phyloP scores from a whole-genome alignment of 2,797 vertebrate species.

The Eidolon dupreanum region DNA sequence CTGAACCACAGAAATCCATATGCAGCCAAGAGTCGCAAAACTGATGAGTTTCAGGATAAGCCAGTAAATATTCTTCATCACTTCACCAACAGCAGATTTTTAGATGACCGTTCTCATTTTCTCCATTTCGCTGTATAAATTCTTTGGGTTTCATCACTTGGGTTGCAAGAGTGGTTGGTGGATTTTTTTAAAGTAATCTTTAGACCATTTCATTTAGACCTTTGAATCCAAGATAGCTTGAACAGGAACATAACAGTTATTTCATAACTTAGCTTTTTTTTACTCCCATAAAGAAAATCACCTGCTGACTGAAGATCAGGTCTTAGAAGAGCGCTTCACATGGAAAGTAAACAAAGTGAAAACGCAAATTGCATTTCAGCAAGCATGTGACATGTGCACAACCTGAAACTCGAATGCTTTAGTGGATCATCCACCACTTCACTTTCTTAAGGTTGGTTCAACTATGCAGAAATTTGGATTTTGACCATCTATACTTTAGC shows the following conservation, averaged over 20 bases:
- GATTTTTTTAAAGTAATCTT: background rate
- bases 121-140: constrained; percentile 39
- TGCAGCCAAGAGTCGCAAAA: constrained; percentile 43
- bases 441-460: background rate
- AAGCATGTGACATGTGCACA: background rate
- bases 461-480: background rate
- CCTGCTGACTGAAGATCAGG: constrained; percentile 53
- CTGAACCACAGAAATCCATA: constrained; percentile 78
- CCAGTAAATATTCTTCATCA: constrained; percentile 73
- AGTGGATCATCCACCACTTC: background rate
- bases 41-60: background rate
- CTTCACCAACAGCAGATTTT: constrained; percentile 19
- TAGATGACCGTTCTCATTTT: constrained; percentile 2
- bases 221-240: constrained; percentile 55
- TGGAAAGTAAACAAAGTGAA: constrained; percentile 63
- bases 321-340: constrained; percentile 59
- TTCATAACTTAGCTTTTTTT: constrained; percentile 77
- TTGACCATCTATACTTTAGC: background rate
- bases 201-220: constrained; percentile 48
- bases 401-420: background rate
- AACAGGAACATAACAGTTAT: constrained; percentile 58
- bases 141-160: constrained; percentile 35
- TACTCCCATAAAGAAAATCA: constrained; percentile 70
- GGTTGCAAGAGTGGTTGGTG: rapidly evolving
- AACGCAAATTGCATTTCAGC: background rate